These are phyloP conservation scores for Bembecia ichneumoniformis DNA, from an alignment of 2,888 invertebrate genomes.

Conservation along the genomic window DNA sequence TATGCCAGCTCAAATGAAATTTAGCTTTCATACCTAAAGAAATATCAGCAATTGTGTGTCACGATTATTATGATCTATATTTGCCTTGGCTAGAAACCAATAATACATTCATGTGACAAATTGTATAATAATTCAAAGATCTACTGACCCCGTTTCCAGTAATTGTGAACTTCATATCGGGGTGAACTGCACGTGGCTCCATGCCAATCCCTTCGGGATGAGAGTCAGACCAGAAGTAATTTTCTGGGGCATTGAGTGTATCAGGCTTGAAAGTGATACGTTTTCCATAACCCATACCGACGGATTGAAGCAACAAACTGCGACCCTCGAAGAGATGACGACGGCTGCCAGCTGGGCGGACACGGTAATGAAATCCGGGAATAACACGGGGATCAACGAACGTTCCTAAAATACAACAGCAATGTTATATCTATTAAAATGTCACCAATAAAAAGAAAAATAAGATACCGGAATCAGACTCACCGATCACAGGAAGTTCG, in stretches of 20 bases:
- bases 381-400: slow-evolving; percentile 80
- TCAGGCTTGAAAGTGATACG: slow-evolving; percentile 80
- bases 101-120: neutral
- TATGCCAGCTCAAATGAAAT: slow-evolving; percentile 23
- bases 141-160: slow-evolving; percentile 71
- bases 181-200: slow-evolving; percentile 76
- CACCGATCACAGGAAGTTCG: slow-evolving; percentile 80
- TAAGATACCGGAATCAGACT: slow-evolving; percentile 18
- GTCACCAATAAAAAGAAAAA: neutral
- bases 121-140: neutral
- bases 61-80: neutral
- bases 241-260: slow-evolving; percentile 70
- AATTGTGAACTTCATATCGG: slow-evolving; percentile 77
- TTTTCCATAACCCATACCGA: slow-evolving; percentile 85
- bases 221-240: slow-evolving; percentile 85
- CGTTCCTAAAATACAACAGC: slow-evolving; percentile 64
- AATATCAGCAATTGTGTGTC: slow-evolving; percentile 11
- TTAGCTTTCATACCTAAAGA: slow-evolving; percentile 10
- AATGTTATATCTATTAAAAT: neutral
- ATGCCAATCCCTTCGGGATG: slow-evolving; percentile 80
- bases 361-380: slow-evolving; percentile 81
- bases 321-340: slow-evolving; percentile 77
- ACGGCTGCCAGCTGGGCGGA: slow-evolving; percentile 77
- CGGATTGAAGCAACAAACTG: slow-evolving; percentile 73
- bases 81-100: neutral